Evolutionary conservation across 2,888 invertebrate genomes (phyloP), one percentile per base, ranked within the genome.

Genomic region (Bibio marci): DNA sequence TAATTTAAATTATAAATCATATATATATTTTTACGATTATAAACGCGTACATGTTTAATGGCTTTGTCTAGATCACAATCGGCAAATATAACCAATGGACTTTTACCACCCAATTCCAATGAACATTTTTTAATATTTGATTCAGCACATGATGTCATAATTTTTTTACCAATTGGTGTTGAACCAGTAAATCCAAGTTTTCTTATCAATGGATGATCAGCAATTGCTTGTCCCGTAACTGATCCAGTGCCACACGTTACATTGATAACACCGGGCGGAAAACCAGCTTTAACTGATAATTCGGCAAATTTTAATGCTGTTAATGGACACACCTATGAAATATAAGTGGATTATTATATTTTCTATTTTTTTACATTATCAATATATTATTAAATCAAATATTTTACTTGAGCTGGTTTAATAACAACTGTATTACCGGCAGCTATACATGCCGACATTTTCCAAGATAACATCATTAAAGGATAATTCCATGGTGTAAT

Each of bases 401-500:
- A 30, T 30, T 30, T 30, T 46, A 81, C 80, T 52, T 81, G 81
- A 1, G 95, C 94, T 0, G 95, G 95, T 60, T 95, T 95, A 59
- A 94, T 85, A 1, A 95, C 78, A 0, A 94, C 91, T 0, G 94
- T 92, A 56, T 95, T 95, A 27, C 95, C 95, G 8, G 94, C 92
- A 0, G 94, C 92, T 35, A 95, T 66, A 54, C 94, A 95, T 3
- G 95, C 90, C 0, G 94, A 92, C 90, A 94, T 91, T 62, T 95
- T 95, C 94, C 94, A 95, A 0, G 91, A 87, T 11, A 95, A 63
- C 95, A 95, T 97, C 95, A 97, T 95, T 10, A 97, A 65, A 0
- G 95, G 95, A 58, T 95, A 97, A 60, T 95, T 95, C 95, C 95
- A 97, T 0, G 95, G 94, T 0, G 92, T 92, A 13, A 95, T 76